Percentiles rank a stretch among this genome's conserved stretches.
Conservation (phyloP, 2,888 invertebrate species). For the Torymus auratus region DNA sequence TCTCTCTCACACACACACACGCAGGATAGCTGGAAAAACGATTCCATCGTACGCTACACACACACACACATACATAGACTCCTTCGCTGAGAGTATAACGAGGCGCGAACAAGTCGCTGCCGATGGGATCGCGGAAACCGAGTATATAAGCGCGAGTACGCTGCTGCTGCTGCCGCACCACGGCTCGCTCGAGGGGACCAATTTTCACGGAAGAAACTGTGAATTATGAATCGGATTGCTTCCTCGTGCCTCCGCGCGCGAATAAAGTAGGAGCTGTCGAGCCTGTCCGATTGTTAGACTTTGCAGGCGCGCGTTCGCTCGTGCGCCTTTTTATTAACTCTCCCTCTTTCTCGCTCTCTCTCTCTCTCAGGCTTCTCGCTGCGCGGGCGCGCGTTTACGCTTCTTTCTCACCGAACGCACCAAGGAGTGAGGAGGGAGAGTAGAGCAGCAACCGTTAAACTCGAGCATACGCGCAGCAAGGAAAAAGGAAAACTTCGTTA, state of each 20-base stretch:
- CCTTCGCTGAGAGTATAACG: constrained; percentile 26
- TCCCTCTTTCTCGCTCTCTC: neutral
- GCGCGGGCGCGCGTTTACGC: neutral
- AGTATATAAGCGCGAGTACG: neutral
- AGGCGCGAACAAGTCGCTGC: constrained; percentile 48
- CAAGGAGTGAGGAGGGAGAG: too few species aligned
- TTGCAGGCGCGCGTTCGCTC: neutral
- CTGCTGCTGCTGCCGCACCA: neutral
- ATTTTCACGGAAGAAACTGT: constrained; percentile 55
- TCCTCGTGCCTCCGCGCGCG: constrained; percentile 30
- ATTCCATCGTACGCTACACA: constrained; percentile 21
- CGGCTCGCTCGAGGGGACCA: constrained; percentile 51
- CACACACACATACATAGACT: too few species aligned
- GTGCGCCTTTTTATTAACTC: constrained; percentile 43
- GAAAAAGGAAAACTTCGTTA: too few species aligned
- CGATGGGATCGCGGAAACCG: constrained; percentile 51
- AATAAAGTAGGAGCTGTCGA: constrained; percentile 54
- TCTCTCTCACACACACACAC: too few species aligned
- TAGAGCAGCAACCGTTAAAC: too few species aligned
- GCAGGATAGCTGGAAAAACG: constrained; percentile 33
- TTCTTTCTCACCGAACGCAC: too few species aligned
- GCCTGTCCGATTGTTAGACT: constrained; percentile 51
- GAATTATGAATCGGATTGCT: constrained; percentile 57
- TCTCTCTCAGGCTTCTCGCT: neutral
- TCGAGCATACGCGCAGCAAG: too few species aligned